Percentiles rank a stretch among this genome's conserved stretches.
Conservation (phyloP, 2,113 vertebrate genomes). For the Etia nguti region DNA sequence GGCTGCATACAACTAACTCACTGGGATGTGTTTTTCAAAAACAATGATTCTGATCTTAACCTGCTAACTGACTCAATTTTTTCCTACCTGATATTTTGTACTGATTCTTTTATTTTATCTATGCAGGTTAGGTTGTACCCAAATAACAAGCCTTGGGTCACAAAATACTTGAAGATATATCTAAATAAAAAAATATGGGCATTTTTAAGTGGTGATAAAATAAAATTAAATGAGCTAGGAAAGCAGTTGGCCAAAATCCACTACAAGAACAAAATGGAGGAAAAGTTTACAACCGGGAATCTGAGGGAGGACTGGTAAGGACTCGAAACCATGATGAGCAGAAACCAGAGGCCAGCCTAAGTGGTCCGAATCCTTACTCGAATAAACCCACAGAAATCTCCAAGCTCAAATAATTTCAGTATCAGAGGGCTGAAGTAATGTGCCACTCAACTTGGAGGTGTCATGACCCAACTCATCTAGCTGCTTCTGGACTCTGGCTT, state of each 20-base stretch:
- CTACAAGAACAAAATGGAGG: background rate
- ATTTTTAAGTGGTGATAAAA: background rate
- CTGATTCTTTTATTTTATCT: background rate
- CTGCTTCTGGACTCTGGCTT: background rate
- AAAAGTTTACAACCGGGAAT: background rate
- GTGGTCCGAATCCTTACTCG: fast-evolving
- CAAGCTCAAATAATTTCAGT: too few relatives aligned
- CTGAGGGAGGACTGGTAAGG: background rate
- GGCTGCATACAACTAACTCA: background rate
- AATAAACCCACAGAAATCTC: background rate
- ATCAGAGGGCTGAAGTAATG: too few relatives aligned
- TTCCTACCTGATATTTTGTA: background rate
- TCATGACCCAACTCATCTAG: background rate
- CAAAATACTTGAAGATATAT: background rate
- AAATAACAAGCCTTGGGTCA: background rate
- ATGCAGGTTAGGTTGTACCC: background rate
- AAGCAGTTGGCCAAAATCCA: background rate
- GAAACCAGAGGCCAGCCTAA: background rate
- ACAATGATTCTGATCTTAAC: background rate
- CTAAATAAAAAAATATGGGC: background rate
- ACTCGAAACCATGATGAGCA: background rate
- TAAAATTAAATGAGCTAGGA: background rate
- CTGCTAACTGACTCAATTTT: background rate
- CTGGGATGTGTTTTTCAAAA: background rate
- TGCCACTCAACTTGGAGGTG: background rate